Evolutionary conservation across 2,113 vertebrate genomes (phyloP), one percentile per base, ranked within the genome.

Genomic region (Cygnus buccinator): DNA sequence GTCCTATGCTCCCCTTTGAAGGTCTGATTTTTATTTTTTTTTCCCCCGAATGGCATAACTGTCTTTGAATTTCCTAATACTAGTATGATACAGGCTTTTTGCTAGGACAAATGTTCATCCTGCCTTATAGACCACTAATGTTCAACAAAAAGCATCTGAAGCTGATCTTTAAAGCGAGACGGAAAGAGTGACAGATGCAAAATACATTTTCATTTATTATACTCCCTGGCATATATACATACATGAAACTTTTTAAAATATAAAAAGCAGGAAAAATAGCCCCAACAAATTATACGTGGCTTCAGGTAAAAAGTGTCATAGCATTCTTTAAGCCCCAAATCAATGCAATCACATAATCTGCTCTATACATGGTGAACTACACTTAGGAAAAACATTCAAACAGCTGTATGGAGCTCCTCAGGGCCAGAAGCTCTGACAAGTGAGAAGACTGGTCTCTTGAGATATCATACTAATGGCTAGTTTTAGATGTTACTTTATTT

Each of bases 211-310:
- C 29, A 52, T 8, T 18, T 70, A 26, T 29, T 66, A 10, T 29
- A 52, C 52, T n/a, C 20, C 48, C 43, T 80, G 43, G 29, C 11
- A 33, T 44, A 43, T 66, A 66, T 43, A 31, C 41, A 43, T 23
- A 17, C 63, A 66, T 12, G 14, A 14, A 83, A 22, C 17, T 61
- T 65, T 71, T 85, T 12, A 76, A 95, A 83, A 86, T 35, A 83
- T 0, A 66, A 33, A 52, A 74, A 87, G 39, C 1, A 1, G 22
- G 8, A 54, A 80, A 89, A 84, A 37, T 46, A 17, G 63, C 17
- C 15, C 10, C 59, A 75, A 74, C 3, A 77, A 18, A 68, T 57
- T 52, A 80, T 26, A 48, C 0, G 0, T 9, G 10, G 2, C 33
- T 76, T 90, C 31, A 76, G 37, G 16, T 16, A 80, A 87, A 41